Evolutionary conservation across 1,140 invertebrate species (phyloP), one percentile per base, ranked within the genome.

Genomic region (Helicoverpa armigera): DNA sequence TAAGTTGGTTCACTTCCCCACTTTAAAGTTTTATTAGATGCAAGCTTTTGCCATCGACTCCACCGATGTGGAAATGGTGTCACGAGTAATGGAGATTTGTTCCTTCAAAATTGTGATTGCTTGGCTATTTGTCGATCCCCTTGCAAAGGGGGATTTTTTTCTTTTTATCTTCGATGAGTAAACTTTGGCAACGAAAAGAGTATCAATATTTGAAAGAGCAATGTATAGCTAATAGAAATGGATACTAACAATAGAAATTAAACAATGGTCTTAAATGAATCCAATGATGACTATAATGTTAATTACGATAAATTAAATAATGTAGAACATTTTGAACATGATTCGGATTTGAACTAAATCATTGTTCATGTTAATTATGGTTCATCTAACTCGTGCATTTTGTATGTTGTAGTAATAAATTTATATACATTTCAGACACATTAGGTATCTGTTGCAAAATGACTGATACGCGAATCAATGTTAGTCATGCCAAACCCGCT

Each of bases 61-160:
- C 11, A 3, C 35, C 43, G 18, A 69, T 18, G 16, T 43, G 56
- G 56, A 74, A 74, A 58, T 58, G 72, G 16, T 60, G 72, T n/a
- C 35, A 18, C 13, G 10, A 43, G 56, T 60, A 50, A 18, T 69
- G n/a, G 16, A 69, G 9, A 69, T 69, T 69, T 48, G 72, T 74
- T 74, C 35, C 16, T 74, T 74, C 60, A 58, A 74, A 74, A 60
- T 74, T 60, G 72, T 60, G 72, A 74, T 58, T 74, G 35, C 31
- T 61, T 60, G 10, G 31, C 31, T 58, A 23, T 48, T 43, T 48
- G 60, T 31, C n/a, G 13, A 23, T 60, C n/a, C 18, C 10, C 14
- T 50, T 7, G 50, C 14, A 10, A 48, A 53, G 54, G 14, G 14
- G 69, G 35, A 16, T n/a, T 13, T n/a, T 72, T 23, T 1, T 4